Conservation (phyloP, 2,113 vertebrate species). For the Sapayoa aenigma region DNA sequence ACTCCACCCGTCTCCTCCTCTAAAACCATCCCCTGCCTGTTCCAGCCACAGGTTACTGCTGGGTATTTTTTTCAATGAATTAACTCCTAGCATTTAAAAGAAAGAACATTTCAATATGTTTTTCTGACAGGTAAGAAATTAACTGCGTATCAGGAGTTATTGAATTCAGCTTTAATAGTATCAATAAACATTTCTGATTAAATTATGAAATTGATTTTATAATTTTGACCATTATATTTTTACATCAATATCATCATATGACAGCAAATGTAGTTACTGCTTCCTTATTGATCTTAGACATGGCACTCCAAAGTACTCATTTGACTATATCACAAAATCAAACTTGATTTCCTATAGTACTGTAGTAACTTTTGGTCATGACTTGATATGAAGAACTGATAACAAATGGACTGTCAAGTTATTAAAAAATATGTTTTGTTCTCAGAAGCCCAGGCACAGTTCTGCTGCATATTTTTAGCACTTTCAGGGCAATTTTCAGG, state of each 20-base stretch:
- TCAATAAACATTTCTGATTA: conserved; percentile 92
- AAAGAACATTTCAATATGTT: conserved; percentile 76
- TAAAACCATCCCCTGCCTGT: not conserved
- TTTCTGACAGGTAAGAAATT: conserved; percentile 81
- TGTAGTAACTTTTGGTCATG: conserved; percentile 74
- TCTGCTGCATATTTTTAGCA: conserved; percentile 1
- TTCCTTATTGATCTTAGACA: conserved; percentile 92
- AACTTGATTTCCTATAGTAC: conserved; percentile 87
- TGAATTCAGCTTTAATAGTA: conserved; percentile 83
- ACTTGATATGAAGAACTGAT: conserved; percentile 62
- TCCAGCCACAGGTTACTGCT: conserved; percentile 29
- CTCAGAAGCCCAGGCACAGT: conserved; percentile 27
- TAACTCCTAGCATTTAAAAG: conserved; percentile 71
- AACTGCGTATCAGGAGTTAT: conserved; percentile 79
- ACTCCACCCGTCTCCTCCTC: not conserved
- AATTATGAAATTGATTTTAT: conserved; percentile 99
- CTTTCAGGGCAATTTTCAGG: conserved; percentile 23
- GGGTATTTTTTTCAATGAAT: conserved; percentile 49
- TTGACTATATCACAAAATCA: conserved; percentile 96
- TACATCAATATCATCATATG: conserved; percentile 85
- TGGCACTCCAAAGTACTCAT: conserved; percentile 78
- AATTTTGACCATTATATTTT: conserved; percentile 86
- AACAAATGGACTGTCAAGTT: conserved; percentile 70
- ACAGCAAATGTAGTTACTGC: conserved; percentile 93
- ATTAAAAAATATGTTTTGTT: conserved; percentile 63